Percentiles rank a stretch among this genome's conserved stretches.
phyloP scores from a whole-genome alignment of 2,797 vertebrate genomes.

The Pogoniulus pusillus region DNA sequence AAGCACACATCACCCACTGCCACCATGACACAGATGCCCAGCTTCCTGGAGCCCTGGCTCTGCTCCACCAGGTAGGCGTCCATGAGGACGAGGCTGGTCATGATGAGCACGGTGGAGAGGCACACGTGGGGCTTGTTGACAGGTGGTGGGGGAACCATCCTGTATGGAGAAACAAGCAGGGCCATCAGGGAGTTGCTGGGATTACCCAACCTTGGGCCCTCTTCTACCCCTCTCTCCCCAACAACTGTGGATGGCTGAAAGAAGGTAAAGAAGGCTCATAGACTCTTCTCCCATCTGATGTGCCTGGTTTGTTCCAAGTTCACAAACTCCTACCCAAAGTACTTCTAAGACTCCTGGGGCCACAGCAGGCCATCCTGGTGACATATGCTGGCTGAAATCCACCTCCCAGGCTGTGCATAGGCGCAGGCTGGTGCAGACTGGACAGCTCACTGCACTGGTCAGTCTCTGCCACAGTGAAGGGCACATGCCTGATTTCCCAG shows the following conservation, averaged over 20 bases:
- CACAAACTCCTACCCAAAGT: background rate
- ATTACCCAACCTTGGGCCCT: background rate
- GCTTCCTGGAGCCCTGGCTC: slow-evolving; percentile 83
- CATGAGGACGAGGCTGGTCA: slow-evolving; percentile 85
- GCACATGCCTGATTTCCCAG: background rate
- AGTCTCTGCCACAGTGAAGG: background rate
- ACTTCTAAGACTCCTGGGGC: background rate
- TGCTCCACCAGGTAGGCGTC: slow-evolving; percentile 85
- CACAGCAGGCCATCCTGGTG: background rate
- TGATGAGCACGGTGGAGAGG: slow-evolving; percentile 83
- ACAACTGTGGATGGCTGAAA: background rate
- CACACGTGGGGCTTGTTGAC: slow-evolving; percentile 89
- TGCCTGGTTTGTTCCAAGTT: background rate
- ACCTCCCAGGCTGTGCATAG: background rate
- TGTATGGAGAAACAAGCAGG: slow-evolving; percentile 43
- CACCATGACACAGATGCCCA: slow-evolving; percentile 85
- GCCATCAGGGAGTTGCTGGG: background rate
- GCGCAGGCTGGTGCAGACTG: background rate
- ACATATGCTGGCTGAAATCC: background rate
- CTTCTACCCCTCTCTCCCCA: background rate
- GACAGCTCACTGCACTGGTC: background rate
- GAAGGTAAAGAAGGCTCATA: background rate
- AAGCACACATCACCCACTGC: slow-evolving; percentile 89
- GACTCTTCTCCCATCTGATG: background rate
- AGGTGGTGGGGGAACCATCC: slow-evolving; percentile 82